Evolutionary conservation across 1,140 invertebrate species (phyloP).

Genomic region (Kradibia gibbosae): DNA sequence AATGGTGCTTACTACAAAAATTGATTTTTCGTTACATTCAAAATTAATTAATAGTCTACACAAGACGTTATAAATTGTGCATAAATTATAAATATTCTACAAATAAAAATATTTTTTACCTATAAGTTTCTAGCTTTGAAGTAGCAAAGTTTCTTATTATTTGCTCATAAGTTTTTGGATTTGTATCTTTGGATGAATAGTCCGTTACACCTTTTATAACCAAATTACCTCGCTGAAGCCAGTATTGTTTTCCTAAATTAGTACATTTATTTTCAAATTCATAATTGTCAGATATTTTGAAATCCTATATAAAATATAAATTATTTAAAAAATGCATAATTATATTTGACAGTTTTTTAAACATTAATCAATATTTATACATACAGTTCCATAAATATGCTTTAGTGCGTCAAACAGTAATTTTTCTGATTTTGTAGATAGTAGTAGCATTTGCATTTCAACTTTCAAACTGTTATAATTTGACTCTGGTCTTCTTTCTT

Average conservation of each 20-base stretch:
- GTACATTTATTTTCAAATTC: conserved; percentile 77
- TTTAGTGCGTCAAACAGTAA: conserved; percentile 80
- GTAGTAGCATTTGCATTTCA: conserved; percentile 79
- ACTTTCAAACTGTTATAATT: conserved; percentile 74
- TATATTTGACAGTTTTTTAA: not conserved
- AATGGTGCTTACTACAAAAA: too few species aligned
- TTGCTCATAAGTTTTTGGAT: conserved; percentile 73
- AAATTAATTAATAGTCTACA: too few species aligned
- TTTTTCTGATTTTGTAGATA: conserved; percentile 79
- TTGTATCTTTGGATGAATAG: conserved; percentile 75
- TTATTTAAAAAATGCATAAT: conserved; percentile 1
- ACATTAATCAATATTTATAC: conserved; percentile 17
- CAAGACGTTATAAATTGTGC: too few species aligned
- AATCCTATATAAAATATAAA: conserved; percentile 68
- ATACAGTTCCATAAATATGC: conserved; percentile 78
- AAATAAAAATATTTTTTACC: conserved; percentile 43
- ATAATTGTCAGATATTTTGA: conserved; percentile 68
- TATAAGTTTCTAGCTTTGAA: conserved; percentile 79
- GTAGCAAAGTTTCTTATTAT: conserved; percentile 79
- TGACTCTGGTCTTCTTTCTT: conserved; percentile 30
- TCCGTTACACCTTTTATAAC: conserved; percentile 80
- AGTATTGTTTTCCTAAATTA: conserved; percentile 79
- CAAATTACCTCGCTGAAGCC: conserved; percentile 81
- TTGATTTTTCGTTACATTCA: too few species aligned
- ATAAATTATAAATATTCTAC: not conserved